Base-by-base conservation (phyloP, 2,797 vertebrate species). In the Gephyroberyx darwinii region DNA sequence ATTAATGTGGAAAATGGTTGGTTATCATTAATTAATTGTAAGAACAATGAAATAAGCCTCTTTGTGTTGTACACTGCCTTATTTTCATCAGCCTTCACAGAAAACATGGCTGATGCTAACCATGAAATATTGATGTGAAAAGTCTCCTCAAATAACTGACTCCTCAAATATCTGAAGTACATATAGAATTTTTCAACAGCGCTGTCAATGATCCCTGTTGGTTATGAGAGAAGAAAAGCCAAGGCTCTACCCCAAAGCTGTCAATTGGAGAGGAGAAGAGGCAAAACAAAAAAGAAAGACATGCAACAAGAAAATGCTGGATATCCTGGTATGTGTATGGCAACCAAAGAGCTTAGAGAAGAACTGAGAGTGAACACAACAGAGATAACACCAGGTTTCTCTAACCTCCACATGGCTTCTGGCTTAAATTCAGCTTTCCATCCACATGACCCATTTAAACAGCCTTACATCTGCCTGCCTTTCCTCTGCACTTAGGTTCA, bases 171-270 rank as follows among this genome's bases (percentile, higher is more conserved):
- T 83, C 52, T 83, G 75, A 86, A 82, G 81, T 77, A 77, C 75
- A 87, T 82, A 79, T 72, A 72, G 84, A 77, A 84, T 88, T 86
- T 85, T 68, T 78, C 53, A 87, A 73, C 60, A 86, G 80, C 77
- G 53, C 59, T 74, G 70, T 65, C 70, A 65, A 69, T 65, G 70
- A 20, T 65, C 54, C 14, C 54, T 50, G 54, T 12, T 63, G 61
- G 60, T 54, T 57, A 78, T 67, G 75, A 78, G 69, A 80, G 53
- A 77, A 22, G 74, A 26, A 72, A 68, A 80, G 84, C 75, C 64
- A 60, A 75, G 72, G 75, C 57, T 87, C 77, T 84, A 65, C 84
- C 52, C 77, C 81, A 84, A 81, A 82, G 79, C 82, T 90, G 84
- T 91, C 87, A 87, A 80, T 70, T 75, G 58, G 65, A 83, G 65